Conservation (phyloP, 1,140 invertebrate genomes). For the Anastrepha obliqua region DNA sequence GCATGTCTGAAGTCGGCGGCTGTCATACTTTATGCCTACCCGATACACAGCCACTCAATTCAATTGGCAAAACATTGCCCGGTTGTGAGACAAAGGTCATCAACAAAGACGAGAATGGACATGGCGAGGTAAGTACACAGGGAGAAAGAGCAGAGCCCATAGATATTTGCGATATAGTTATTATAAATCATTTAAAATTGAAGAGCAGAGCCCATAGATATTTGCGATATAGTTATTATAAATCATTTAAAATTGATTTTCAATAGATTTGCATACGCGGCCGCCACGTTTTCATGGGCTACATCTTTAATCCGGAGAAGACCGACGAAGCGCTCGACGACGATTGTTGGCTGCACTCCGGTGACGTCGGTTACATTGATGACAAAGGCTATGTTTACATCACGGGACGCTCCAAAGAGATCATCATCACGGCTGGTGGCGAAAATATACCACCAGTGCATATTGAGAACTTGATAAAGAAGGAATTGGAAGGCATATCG, state of each 20-base stretch:
- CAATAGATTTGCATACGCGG: constrained; percentile 85
- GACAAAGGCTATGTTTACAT: constrained; percentile 85
- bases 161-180: not conserved
- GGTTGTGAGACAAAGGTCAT: constrained; percentile 83
- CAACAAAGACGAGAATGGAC: constrained; percentile 83
- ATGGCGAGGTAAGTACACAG: constrained; percentile 81
- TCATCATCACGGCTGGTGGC: constrained; percentile 94
- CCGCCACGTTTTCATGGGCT: constrained; percentile 93
- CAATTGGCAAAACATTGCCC: constrained; percentile 80
- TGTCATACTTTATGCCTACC: constrained; percentile 80
- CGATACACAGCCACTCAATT: constrained; percentile 78
- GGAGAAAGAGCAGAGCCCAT: not conserved
- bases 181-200: not conserved
- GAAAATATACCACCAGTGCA: constrained; percentile 93
- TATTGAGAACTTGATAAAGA: constrained; percentile 89
- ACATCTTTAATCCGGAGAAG: constrained; percentile 86
- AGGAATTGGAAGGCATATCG: constrained; percentile 85
- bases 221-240: not conserved
- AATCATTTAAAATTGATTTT: constrained; percentile 59
- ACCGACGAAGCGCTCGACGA: constrained; percentile 82
- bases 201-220: not conserved
- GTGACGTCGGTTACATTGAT: constrained; percentile 88
- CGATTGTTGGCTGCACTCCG: constrained; percentile 86
- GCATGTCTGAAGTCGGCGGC: constrained; percentile 91
- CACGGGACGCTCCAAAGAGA: constrained; percentile 91